These are phyloP conservation scores for Drosophila rellima DNA, from an alignment of 2,888 invertebrate genomes.

Conservation along the genomic window DNA sequence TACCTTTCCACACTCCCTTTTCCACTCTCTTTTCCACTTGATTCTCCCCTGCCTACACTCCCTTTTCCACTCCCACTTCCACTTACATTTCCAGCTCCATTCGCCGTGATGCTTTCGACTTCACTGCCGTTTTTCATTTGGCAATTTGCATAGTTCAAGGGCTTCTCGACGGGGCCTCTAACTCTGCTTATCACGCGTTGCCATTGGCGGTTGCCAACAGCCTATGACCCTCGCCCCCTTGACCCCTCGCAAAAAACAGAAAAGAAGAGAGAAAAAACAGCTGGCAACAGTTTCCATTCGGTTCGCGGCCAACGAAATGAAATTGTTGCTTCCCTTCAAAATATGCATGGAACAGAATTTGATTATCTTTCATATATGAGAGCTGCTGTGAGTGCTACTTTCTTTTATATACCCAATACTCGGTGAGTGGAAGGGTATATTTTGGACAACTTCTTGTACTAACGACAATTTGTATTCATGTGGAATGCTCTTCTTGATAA, in stretches of 20 bases:
- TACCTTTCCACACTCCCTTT: neutral
- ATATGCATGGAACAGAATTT: conserved; percentile 61
- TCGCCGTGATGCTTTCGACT: conserved; percentile 34
- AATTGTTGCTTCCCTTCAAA: conserved; percentile 63
- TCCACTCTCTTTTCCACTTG: neutral
- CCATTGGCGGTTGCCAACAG: conserved; percentile 46
- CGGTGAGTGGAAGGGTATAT: neutral
- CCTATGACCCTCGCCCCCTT: conserved; percentile 26
- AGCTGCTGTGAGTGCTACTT: conserved; percentile 2
- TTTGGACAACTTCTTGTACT: no score
- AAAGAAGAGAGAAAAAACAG: conserved; percentile 28
- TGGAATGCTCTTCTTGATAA: no score
- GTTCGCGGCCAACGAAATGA: conserved; percentile 44
- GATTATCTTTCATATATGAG: conserved; percentile 44
- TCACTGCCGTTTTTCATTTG: conserved; percentile 63
- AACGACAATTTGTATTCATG: no score
- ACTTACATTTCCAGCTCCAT: neutral
- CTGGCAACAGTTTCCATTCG: conserved; percentile 50
- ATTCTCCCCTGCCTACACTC: no score
- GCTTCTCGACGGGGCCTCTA: conserved; percentile 51
- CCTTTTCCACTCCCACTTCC: neutral
- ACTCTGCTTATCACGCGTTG: conserved; percentile 53
- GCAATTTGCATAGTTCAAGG: conserved; percentile 78
- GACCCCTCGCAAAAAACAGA: neutral
- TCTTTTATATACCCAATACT: conserved; percentile 4